Evolutionary conservation across 2,797 vertebrate species (phyloP), one percentile per base, ranked within the genome.

Genomic region (Cynopterus sphinx): DNA sequence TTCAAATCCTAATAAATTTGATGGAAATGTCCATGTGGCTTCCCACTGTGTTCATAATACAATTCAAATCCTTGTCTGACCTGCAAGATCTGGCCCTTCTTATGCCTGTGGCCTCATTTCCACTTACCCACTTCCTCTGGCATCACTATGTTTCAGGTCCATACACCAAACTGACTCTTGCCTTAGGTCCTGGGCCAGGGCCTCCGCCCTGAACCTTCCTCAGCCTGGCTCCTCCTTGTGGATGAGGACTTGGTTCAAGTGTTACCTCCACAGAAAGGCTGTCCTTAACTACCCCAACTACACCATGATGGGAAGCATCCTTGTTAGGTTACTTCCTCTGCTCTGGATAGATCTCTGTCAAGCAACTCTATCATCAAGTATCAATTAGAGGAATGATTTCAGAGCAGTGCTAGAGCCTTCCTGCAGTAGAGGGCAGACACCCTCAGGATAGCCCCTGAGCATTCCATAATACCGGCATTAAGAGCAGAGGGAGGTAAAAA

Each of bases 1-100:
- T 81, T 82, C 41, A 85, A 59, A 93, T 95, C 75, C 49, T 13
- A 33, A 87, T 71, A 84, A 63, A 74, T 74, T 82, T 65, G n/a
- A 63, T 78, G 53, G 77, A 81, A 95, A 95, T 36, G 51, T 57
- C n/a, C 33, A 53, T 6, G 5, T 57, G n/a, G 68, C 31, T 89
- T 93, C 41, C 77, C 36, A 53, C 24, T 77, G 9, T 21, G 4
- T 68, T 59, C 41, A 87, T 33, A 79, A 68, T 53, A 79, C 6
- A 67, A 61, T 24, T 31, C 82, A 63, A n/a, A 70, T 39, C 51
- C 24, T 86, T 31, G 16, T 3, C 9, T 3, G 49, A 41, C 61
- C 39, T 22, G 33, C 4, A 43, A 65, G 59, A 71, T 65, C 24
- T 39, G n/a, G 9, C 24, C 31, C 31, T 39, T 16, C 4, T 49